Conservation (phyloP, 2,797 vertebrate species). For the Ciconia nigra region DNA sequence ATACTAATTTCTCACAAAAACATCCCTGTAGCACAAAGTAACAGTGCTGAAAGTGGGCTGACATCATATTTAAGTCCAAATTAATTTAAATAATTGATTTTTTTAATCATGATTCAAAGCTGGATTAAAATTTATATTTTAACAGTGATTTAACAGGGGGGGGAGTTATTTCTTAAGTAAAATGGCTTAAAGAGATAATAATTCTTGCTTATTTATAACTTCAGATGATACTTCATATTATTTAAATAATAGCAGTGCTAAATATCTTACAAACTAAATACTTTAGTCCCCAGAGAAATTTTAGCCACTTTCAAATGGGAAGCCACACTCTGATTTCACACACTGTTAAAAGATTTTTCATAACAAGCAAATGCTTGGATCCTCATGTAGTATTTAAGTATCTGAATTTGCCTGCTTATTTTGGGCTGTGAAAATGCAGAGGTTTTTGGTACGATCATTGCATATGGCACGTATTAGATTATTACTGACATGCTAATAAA, state of each 20-base stretch:
- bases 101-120: not conserved
- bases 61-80: not conserved
- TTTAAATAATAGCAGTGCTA: not conserved
- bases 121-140: not conserved
- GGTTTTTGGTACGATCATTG: not conserved
- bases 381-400: not conserved
- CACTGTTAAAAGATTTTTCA: not conserved
- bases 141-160: not conserved
- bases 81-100: not conserved
- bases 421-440: not conserved
- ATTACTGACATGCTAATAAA: not conserved
- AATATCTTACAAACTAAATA: not conserved
- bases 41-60: not conserved
- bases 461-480: not conserved
- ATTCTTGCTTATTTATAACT: not conserved
- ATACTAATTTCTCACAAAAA: not conserved
- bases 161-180: not conserved
- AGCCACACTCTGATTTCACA: not conserved
- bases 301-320: not conserved
- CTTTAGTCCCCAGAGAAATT: not conserved
- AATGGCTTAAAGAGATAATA: not conserved
- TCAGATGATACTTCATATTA: not conserved
- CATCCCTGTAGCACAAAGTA: not conserved
- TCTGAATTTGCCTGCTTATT: not conserved
- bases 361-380: not conserved